Evolutionary conservation across 2,888 invertebrate species (phyloP), one percentile per base, ranked within the genome.

Genomic region (Cetonia aurata): DNA sequence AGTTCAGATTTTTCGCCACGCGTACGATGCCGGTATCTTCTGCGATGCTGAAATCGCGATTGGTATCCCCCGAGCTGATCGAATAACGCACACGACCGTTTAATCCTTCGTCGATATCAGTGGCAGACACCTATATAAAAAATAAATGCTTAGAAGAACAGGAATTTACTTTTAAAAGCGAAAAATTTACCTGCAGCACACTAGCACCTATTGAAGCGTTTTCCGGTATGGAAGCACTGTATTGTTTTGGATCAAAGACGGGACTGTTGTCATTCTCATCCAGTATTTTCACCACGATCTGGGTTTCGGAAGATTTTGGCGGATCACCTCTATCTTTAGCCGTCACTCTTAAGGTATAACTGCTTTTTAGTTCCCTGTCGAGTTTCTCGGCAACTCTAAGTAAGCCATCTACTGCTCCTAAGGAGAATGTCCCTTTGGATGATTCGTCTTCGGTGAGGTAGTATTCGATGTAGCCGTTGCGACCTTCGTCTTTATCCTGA

Each of bases 71-170:
- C 31, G 90, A 89, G 37, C 92, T 91, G 76, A 98, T 96, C 46
- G 95, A 93, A 86, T 95, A 98, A 60, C 96, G 90, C 4, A 98
- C 93, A 75, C 95, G 90, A n/a, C 96, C 96, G 85, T 97, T 97
- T 42, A 91, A 87, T 55, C 94, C 96, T 81, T 94, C 94, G 84
- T 96, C 94, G 76, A 94, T 89, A 83, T 96, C 96, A 8, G 93
- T 95, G 12, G 96, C 96, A 1, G 94, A 95, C 17, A 96, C 94
- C 92, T 93, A 83, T 33, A 80, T 80, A 79, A 77, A n/a, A n/a
- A 71, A 59, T 69, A 69, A 50, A 44, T 44, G 3, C 25, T 25
- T 25, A 25, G 25, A 25, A 4, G 4, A 25, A 25, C 1, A 25
- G 4, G 25, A 25, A 25, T 25, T 25, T 25, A 25, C 4, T 8